These are phyloP conservation scores for Brassicogethes aeneus DNA, from an alignment of 2,888 invertebrate genomes.

Conservation along the genomic window DNA sequence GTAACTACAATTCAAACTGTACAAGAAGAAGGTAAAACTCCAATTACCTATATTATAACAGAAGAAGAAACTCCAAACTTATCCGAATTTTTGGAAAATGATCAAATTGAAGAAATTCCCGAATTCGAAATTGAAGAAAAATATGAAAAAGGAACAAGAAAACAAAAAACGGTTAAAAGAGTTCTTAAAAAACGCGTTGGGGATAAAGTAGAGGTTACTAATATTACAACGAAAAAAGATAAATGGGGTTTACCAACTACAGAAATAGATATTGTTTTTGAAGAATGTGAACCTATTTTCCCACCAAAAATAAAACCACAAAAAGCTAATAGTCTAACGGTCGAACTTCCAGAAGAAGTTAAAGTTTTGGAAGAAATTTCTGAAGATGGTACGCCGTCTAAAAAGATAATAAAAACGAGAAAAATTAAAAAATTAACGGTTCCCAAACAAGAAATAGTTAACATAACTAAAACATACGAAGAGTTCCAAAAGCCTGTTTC, in stretches of 20 bases:
- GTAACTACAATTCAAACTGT: slow-evolving; percentile 39
- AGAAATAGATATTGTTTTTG: slow-evolving; percentile 11
- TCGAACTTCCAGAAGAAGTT: slow-evolving; percentile 30
- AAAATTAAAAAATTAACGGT: slow-evolving; percentile 37
- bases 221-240: slow-evolving; percentile 13
- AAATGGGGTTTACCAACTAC: slow-evolving; percentile 10
- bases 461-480: slow-evolving; percentile 36
- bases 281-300: slow-evolving; percentile 6
- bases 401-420: slow-evolving; percentile 31
- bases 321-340: slow-evolving; percentile 11
- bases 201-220: slow-evolving; percentile 12
- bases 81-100: slow-evolving; percentile 5
- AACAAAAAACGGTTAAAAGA: slow-evolving; percentile 9
- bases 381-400: slow-evolving; percentile 36
- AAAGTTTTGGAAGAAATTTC: slow-evolving; percentile 28
- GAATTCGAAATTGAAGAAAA: slow-evolving; percentile 5
- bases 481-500: slow-evolving; percentile 40
- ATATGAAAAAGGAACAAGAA: slow-evolving; percentile 15
- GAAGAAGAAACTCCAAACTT: slow-evolving; percentile 16
- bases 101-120: slow-evolving; percentile 19
- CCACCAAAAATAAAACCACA: slow-evolving; percentile 11
- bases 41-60: slow-evolving; percentile 32
- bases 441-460: slow-evolving; percentile 39
- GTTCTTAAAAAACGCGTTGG: slow-evolving; percentile 16
- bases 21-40: slow-evolving; percentile 40